A percentile compares a stretch with the other conserved stretches of the same genome.
Conservation (phyloP, 2,797 vertebrate genomes). For the Poeciliopsis paucimaculata region DNA sequence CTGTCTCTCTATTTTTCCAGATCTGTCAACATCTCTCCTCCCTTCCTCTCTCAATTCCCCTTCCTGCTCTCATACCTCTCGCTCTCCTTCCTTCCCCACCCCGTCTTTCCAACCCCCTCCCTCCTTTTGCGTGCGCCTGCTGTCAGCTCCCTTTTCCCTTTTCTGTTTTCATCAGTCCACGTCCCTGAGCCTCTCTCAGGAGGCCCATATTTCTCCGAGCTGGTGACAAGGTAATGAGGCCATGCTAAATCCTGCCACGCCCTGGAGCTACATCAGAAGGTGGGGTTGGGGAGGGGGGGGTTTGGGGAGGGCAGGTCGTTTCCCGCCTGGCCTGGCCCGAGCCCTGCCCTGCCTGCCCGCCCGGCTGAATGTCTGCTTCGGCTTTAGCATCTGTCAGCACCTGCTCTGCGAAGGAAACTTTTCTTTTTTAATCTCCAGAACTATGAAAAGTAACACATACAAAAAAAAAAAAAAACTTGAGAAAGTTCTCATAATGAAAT, state of each 20-base stretch:
- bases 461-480: neutral
- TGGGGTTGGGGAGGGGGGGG: slow-evolving; percentile 6
- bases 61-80: slow-evolving; percentile 35
- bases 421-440: slow-evolving; percentile 20
- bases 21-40: slow-evolving; percentile 72
- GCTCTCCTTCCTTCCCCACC: slow-evolving; percentile 13
- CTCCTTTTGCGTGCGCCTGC: slow-evolving; percentile 45
- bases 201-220: slow-evolving; percentile 78
- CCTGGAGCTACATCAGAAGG: slow-evolving; percentile 72
- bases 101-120: neutral
- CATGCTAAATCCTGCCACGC: slow-evolving; percentile 74
- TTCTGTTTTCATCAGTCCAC: slow-evolving; percentile 64
- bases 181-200: slow-evolving; percentile 68
- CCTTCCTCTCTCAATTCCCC: slow-evolving; percentile 72
- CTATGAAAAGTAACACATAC: neutral
- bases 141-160: slow-evolving; percentile 60
- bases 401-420: slow-evolving; percentile 45
- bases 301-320: slow-evolving; percentile 54
- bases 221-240: slow-evolving; percentile 82
- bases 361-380: slow-evolving; percentile 38
- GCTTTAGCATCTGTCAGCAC: slow-evolving; percentile 35
- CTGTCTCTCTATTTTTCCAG: slow-evolving; percentile 57
- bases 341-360: slow-evolving; percentile 38
- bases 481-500: slow-evolving; percentile 2
- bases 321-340: slow-evolving; percentile 39